Evolutionary conservation across 2,113 vertebrate species (phyloP).

Genomic region (Oryzias melastigma): DNA sequence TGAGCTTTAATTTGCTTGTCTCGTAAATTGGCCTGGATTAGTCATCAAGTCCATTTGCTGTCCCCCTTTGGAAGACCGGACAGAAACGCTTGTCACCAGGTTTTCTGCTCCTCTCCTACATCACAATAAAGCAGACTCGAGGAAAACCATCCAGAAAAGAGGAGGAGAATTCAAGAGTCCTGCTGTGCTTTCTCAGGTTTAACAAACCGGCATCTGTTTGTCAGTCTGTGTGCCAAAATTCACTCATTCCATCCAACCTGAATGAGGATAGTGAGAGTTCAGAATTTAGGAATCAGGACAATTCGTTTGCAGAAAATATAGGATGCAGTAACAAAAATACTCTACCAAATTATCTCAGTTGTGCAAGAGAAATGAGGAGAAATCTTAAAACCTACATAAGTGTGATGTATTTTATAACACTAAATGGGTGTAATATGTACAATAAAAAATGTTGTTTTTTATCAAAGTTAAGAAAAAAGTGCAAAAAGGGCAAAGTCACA

Average conservation of each 20-base stretch:
- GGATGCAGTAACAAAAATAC: neutral
- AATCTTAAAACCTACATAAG: neutral
- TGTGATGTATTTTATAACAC: neutral
- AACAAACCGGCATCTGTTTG: conserved; percentile 74
- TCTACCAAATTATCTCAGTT: neutral
- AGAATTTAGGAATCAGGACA: neutral
- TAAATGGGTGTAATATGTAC: neutral
- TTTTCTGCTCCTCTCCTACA: conserved; percentile 35
- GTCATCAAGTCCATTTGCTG: conserved; percentile 52
- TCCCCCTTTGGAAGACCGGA: conserved; percentile 53
- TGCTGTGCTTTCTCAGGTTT: conserved; percentile 67
- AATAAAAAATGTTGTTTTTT: no score
- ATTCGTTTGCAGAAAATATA: conserved; percentile 13
- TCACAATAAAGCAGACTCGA: conserved; percentile 23
- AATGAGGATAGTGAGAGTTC: conserved; percentile 7
- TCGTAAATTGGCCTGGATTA: conserved; percentile 64
- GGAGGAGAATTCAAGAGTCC: conserved; percentile 50
- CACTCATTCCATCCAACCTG: conserved; percentile 52
- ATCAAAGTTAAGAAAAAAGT: no score
- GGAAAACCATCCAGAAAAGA: conserved; percentile 42
- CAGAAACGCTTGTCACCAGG: conserved; percentile 44
- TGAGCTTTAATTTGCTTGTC: conserved; percentile 33
- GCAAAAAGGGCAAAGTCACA: no score
- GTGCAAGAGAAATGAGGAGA: neutral
- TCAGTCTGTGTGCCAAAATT: conserved; percentile 54